Percentiles rank a stretch among this genome's conserved stretches.
phyloP scores from a whole-genome alignment of 2,888 invertebrate genomes.

The Microplitis manilae region DNA sequence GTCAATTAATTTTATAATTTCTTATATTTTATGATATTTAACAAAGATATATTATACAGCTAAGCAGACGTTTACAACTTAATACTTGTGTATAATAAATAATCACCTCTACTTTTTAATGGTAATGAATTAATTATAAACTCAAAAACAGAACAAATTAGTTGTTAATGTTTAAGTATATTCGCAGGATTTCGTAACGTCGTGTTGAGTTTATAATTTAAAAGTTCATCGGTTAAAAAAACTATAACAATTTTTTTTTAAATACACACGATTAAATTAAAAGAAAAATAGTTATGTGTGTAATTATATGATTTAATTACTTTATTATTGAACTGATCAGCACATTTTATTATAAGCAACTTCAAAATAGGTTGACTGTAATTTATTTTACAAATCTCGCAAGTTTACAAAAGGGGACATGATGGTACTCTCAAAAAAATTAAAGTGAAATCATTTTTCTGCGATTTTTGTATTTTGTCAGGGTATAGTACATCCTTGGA shows the following conservation, averaged over 20 bases:
- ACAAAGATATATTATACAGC: neutral
- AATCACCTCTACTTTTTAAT: neutral
- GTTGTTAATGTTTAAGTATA: neutral
- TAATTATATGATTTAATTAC: too few species aligned
- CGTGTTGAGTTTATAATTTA: neutral
- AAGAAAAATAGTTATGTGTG: too few species aligned
- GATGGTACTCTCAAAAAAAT: too few species aligned
- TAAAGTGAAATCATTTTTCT: too few species aligned
- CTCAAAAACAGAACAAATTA: neutral
- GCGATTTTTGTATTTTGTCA: too few species aligned
- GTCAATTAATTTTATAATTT: neutral
- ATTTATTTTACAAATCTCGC: too few species aligned
- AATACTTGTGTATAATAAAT: neutral
- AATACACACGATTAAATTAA: too few species aligned
- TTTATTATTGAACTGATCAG: too few species aligned
- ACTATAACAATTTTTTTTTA: neutral
- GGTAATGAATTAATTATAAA: neutral
- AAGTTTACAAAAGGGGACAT: too few species aligned
- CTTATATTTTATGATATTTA: neutral
- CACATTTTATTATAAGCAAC: too few species aligned
- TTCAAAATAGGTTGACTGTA: too few species aligned
- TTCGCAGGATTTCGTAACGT: neutral
- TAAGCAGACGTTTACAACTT: neutral
- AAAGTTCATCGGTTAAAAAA: neutral
- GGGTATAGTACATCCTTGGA: too few species aligned